Evolutionary conservation across 2,113 vertebrate species (phyloP).

Genomic region (Rhinichthys klamathensis): DNA sequence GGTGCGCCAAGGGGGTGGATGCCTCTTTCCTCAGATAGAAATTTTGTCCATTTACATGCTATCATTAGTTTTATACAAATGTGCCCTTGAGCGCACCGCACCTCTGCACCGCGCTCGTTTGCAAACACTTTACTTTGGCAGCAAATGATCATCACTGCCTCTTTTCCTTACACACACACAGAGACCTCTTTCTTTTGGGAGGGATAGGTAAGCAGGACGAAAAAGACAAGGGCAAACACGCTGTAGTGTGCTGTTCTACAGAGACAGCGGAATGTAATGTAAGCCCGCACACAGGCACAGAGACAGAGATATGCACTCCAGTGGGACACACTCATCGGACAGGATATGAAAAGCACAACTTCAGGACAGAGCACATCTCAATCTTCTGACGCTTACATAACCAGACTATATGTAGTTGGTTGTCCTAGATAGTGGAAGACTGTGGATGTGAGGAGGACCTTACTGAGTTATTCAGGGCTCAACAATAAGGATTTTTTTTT

Average conservation of each 20-base stretch:
- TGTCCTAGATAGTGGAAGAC: not conserved
- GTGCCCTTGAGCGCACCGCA: constrained; percentile 86
- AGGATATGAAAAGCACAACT: constrained; percentile 37
- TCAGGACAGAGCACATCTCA: constrained; percentile 20
- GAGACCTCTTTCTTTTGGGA: constrained; percentile 48
- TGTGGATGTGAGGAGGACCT: not conserved
- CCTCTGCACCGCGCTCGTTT: constrained; percentile 70
- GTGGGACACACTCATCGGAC: constrained; percentile 12
- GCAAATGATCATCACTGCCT: constrained; percentile 68
- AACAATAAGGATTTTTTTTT: not conserved
- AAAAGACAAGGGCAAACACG: constrained; percentile 60
- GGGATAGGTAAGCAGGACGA: constrained; percentile 53
- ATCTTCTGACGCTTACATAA: constrained; percentile 13
- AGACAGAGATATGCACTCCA: constrained; percentile 12
- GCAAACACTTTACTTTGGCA: constrained; percentile 80
- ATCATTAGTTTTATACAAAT: constrained; percentile 95
- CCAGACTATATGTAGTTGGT: not conserved
- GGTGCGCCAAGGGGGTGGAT: constrained; percentile 62
- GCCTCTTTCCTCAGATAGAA: constrained; percentile 79
- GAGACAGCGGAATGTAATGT: constrained; percentile 38
- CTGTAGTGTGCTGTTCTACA: constrained; percentile 43
- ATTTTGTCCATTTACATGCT: constrained; percentile 91
- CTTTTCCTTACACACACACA: constrained; percentile 35
- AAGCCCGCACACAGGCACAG: constrained; percentile 14
- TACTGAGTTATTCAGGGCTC: not conserved